Percentiles rank a stretch among this genome's conserved stretches.
phyloP scores from a whole-genome alignment of 2,888 invertebrate species.

The Pheosia gnoma region DNA sequence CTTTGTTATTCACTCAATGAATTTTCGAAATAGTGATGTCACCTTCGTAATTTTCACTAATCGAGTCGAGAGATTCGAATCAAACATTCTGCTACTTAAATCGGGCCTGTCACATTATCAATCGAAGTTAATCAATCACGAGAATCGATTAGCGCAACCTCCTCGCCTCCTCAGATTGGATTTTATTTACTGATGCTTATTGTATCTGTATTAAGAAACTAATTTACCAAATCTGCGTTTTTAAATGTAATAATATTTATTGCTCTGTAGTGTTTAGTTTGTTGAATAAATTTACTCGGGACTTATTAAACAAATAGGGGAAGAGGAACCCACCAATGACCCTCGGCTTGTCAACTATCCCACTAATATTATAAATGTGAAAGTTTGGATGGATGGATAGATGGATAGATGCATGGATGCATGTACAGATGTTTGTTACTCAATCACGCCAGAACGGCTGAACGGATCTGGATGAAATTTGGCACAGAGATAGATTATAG shows the following conservation, averaged over 20 bases:
- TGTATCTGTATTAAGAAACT: neutral
- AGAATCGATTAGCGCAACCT: neutral
- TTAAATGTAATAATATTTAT: conserved; percentile 18
- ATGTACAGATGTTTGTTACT: too few species aligned
- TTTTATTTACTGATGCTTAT: neutral
- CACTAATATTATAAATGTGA: too few species aligned
- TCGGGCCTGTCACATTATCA: neutral
- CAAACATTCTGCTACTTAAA: neutral
- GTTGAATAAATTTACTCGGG: too few species aligned
- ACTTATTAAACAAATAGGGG: too few species aligned
- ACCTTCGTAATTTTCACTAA: conserved; percentile 9
- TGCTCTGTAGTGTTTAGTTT: neutral
- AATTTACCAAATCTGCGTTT: conserved; percentile 6
- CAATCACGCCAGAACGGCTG: too few species aligned
- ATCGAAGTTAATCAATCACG: conserved; percentile 1
- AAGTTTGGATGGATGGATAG: too few species aligned
- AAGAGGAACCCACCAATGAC: too few species aligned
- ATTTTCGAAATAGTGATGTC: conserved; percentile 24
- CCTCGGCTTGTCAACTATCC: too few species aligned
- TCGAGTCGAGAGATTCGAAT: neutral
- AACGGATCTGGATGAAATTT: too few species aligned
- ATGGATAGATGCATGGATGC: too few species aligned
- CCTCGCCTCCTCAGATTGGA: neutral
- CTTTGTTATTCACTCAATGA: conserved; percentile 40
- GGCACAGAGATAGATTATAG: too few species aligned